phyloP scores from a whole-genome alignment of 2,113 vertebrate species.

The Periophthalmus modestus region DNA sequence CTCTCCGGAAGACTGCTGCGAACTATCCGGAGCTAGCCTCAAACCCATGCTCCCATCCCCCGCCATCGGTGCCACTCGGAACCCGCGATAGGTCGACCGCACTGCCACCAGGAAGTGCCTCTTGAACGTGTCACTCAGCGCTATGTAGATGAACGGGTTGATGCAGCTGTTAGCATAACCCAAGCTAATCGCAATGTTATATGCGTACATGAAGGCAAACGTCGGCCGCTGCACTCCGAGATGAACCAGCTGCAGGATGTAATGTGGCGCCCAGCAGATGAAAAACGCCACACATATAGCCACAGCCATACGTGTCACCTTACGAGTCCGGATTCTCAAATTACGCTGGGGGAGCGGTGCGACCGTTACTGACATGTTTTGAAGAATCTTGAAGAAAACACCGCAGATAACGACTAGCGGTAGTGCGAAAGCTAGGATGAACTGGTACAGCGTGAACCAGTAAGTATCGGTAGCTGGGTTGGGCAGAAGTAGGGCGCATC shows the following conservation, averaged over 20 bases:
- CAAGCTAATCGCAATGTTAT: constrained; percentile 71
- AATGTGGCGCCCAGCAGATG: constrained; percentile 80
- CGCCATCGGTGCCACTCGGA: constrained; percentile 32
- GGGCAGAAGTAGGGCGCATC: constrained; percentile 80
- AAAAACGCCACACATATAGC: constrained; percentile 83
- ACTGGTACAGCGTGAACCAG: constrained; percentile 81
- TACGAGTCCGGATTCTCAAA: constrained; percentile 71
- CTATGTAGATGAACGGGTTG: constrained; percentile 72
- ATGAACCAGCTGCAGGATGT: constrained; percentile 67
- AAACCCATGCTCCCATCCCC: constrained; percentile 36
- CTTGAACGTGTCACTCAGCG: constrained; percentile 67
- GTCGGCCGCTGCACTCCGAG: constrained; percentile 60
- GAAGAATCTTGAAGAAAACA: constrained; percentile 82
- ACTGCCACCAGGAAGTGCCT: constrained; percentile 56
- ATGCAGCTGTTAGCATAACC: constrained; percentile 74
- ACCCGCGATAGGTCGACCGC: constrained; percentile 45
- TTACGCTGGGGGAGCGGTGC: constrained; percentile 78
- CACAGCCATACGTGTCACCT: constrained; percentile 82
- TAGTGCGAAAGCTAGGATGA: constrained; percentile 73
- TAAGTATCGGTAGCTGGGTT: constrained; percentile 77
- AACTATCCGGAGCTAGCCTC: constrained; percentile 27
- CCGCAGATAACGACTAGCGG: constrained; percentile 78
- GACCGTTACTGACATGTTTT: constrained; percentile 80
- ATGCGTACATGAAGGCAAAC: constrained; percentile 55
- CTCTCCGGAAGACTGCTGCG: constrained; percentile 34